A percentile compares a stretch with the other conserved stretches of the same genome.
phyloP scores from a whole-genome alignment of 2,797 vertebrate genomes.

The Phalloptychus januarius region DNA sequence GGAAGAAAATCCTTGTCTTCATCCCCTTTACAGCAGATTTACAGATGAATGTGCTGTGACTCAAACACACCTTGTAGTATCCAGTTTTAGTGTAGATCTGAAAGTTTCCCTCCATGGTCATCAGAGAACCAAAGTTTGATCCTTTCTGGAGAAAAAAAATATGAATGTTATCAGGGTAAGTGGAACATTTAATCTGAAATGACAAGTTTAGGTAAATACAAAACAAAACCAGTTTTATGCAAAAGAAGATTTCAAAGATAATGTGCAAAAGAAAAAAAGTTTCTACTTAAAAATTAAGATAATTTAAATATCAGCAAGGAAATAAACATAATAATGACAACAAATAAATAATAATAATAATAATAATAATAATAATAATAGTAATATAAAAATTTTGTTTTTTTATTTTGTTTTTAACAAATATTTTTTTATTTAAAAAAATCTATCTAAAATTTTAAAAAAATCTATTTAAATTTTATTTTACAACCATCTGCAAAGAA shows the following conservation, averaged over 20 bases:
- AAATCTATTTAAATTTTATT: neutral
- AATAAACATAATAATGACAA: neutral
- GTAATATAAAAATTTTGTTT: no score
- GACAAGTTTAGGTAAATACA: neutral
- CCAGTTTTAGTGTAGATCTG: conserved; percentile 92
- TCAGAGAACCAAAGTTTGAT: conserved; percentile 88
- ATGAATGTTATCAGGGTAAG: no score
- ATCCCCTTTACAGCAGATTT: neutral
- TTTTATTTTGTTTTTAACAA: neutral
- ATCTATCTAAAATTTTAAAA: neutral
- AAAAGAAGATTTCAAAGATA: neutral
- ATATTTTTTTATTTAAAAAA: neutral
- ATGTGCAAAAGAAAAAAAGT: neutral
- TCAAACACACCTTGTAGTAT: conserved; percentile 86
- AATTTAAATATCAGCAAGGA: neutral
- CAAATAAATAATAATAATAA: neutral
- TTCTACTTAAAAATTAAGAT: neutral
- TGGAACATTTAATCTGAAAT: neutral
- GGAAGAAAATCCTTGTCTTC: conserved; percentile 4
- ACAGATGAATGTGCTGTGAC: neutral
- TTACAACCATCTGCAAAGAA: neutral
- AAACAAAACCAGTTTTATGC: neutral
- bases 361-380: no score
- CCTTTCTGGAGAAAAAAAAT: conserved; percentile 80
- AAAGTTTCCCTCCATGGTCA: conserved; percentile 88